phyloP scores from a whole-genome alignment of 2,113 vertebrate genomes.

The Jaculus jaculus region DNA sequence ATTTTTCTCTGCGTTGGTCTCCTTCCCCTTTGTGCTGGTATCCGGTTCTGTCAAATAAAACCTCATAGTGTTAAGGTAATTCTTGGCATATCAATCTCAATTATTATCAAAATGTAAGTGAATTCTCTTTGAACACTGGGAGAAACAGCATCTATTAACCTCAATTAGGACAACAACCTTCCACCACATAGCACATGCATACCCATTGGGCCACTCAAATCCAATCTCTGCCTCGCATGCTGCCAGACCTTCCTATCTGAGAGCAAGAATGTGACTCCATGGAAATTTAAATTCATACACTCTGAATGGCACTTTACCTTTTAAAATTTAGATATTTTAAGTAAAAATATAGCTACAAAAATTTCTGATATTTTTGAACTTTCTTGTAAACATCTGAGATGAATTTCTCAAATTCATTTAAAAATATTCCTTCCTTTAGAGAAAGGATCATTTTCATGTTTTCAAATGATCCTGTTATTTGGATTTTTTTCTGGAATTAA shows the following conservation, averaged over 20 bases:
- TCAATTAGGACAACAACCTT: background rate
- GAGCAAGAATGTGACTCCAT: background rate
- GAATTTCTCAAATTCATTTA: constrained; percentile 27
- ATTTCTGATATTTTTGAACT: background rate
- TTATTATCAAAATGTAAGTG: background rate
- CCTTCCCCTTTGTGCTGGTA: too few species aligned
- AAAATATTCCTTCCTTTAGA: constrained; percentile 28
- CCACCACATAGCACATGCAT: background rate
- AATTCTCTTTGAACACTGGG: background rate
- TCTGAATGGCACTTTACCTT: background rate
- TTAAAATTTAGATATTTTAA: too few species aligned
- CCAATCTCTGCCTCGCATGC: background rate
- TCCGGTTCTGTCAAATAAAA: background rate
- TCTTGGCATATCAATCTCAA: background rate
- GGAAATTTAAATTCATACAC: background rate
- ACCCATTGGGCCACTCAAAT: background rate
- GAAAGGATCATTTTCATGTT: background rate
- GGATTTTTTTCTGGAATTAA: constrained; percentile 21
- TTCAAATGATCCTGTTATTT: constrained; percentile 50
- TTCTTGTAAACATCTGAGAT: background rate
- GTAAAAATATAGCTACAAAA: background rate
- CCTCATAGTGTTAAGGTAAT: background rate
- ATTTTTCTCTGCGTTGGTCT: too few species aligned
- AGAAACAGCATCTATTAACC: background rate
- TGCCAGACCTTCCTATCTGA: background rate